These are phyloP conservation scores for Congeria kusceri DNA, from an alignment of 2,888 invertebrate genomes.

Conservation along the genomic window DNA sequence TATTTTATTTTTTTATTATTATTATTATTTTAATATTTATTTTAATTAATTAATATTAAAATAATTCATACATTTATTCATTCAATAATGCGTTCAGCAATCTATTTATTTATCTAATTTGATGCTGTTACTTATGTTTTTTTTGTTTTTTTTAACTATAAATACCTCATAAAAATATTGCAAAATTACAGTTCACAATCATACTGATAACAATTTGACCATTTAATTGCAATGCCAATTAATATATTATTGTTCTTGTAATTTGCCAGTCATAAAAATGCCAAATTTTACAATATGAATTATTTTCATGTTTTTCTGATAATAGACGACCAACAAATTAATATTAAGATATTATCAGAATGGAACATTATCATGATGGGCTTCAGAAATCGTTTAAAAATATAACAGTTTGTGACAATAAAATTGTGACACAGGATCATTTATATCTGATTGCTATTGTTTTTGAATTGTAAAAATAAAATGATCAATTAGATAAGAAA, in stretches of 20 bases:
- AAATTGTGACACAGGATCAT: constrained; percentile 22
- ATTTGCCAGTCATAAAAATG: constrained; percentile 1
- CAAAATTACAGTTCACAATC: background rate
- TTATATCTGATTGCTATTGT: constrained; percentile 25
- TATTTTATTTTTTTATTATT: background rate
- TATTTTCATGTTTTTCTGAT: constrained; percentile 1
- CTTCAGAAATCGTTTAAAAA: constrained; percentile 7
- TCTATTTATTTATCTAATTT: background rate
- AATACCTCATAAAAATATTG: background rate
- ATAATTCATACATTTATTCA: background rate
- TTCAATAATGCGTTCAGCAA: background rate
- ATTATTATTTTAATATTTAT: background rate
- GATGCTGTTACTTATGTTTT: background rate
- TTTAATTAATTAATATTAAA: background rate
- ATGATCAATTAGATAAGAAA: constrained; percentile 28
- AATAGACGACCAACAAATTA: background rate
- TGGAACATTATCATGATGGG: constrained; percentile 17
- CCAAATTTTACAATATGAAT: background rate
- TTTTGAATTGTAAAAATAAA: constrained; percentile 18
- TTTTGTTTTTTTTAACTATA: background rate
- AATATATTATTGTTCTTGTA: background rate
- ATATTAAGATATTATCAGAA: constrained; percentile 21
- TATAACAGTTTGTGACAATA: constrained; percentile 36
- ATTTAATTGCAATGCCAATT: constrained; percentile 1
- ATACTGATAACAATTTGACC: background rate